Evolutionary conservation across 2,113 vertebrate species (phyloP).

Genomic region (Larimichthys polyactis): DNA sequence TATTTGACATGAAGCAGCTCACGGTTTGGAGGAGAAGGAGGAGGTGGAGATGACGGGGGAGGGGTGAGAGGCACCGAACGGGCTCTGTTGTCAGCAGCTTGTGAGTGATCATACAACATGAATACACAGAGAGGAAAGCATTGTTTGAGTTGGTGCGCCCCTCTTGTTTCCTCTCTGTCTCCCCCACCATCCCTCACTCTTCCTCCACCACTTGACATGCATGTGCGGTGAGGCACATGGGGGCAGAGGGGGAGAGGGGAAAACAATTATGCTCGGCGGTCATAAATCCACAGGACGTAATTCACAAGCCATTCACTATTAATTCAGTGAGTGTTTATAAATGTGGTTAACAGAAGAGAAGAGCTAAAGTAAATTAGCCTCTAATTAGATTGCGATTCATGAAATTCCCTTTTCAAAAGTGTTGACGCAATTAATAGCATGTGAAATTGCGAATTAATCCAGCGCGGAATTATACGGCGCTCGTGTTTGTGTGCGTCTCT

Average conservation of each 20-base stretch:
- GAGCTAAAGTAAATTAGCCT: constrained; percentile 79
- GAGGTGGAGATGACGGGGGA: constrained; percentile 27
- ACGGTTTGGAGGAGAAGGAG: neutral
- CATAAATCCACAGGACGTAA: constrained; percentile 80
- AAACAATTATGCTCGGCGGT: constrained; percentile 73
- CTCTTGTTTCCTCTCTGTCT: constrained; percentile 54
- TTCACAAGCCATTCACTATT: constrained; percentile 78
- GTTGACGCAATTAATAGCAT: constrained; percentile 84
- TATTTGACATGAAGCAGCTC: constrained; percentile 59
- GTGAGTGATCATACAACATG: constrained; percentile 61
- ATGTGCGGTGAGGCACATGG: constrained; percentile 42
- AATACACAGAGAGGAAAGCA: constrained; percentile 53
- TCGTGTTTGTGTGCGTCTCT: constrained; percentile 63
- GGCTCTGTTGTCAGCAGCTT: constrained; percentile 63
- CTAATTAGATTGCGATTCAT: constrained; percentile 83
- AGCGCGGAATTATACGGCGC: constrained; percentile 59
- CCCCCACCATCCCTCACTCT: constrained; percentile 44
- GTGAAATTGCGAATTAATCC: constrained; percentile 83
- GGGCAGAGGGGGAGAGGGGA: constrained; percentile 39
- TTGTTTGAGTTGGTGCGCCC: constrained; percentile 64
- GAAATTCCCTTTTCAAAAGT: constrained; percentile 77
- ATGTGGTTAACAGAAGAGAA: constrained; percentile 78
- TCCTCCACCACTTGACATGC: constrained; percentile 56
- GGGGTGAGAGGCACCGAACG: constrained; percentile 34
- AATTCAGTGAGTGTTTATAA: constrained; percentile 82